Evolutionary conservation across 2,888 invertebrate species (phyloP).

Genomic region (Ormyrus thymus): DNA sequence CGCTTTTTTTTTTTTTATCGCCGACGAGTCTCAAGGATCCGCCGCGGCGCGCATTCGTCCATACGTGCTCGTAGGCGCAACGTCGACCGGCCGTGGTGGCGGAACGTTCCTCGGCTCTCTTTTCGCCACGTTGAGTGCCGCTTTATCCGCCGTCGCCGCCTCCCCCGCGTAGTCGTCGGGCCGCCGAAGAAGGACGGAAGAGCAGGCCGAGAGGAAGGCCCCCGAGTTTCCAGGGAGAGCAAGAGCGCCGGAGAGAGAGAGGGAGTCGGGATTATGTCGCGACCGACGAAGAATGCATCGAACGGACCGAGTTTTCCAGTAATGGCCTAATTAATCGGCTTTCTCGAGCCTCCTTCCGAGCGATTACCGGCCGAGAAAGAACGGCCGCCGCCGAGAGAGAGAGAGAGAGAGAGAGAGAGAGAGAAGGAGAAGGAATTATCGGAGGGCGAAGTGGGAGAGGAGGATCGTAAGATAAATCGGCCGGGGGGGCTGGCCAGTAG

Average conservation of each 20-base stretch:
- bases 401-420: background rate
- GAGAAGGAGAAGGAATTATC: background rate
- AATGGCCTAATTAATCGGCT: constrained; percentile 43
- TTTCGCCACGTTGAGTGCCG: constrained; percentile 30
- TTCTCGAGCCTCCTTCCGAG: background rate
- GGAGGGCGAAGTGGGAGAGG: constrained; percentile 5
- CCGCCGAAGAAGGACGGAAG: background rate
- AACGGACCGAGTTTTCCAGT: constrained; percentile 51
- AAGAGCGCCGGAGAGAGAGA: background rate
- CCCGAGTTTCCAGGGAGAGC: background rate
- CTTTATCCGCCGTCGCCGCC: background rate
- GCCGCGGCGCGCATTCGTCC: constrained; percentile 23
- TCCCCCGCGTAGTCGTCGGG: background rate
- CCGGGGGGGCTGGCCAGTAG: constrained; percentile 2
- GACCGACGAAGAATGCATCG: constrained; percentile 18
- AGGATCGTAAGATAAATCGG: constrained; percentile 21
- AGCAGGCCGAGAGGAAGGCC: background rate
- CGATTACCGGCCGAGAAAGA: background rate
- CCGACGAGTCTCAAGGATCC: constrained; percentile 45
- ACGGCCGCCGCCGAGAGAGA: too few relatives aligned
- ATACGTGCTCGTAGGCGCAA: background rate
- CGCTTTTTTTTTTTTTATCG: constrained; percentile 12
- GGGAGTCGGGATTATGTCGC: constrained; percentile 27
- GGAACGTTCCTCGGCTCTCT: constrained; percentile 4
- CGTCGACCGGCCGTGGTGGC: background rate